Conservation (phyloP, 2,888 invertebrate genomes). For the Chaitophorus viminalis region DNA sequence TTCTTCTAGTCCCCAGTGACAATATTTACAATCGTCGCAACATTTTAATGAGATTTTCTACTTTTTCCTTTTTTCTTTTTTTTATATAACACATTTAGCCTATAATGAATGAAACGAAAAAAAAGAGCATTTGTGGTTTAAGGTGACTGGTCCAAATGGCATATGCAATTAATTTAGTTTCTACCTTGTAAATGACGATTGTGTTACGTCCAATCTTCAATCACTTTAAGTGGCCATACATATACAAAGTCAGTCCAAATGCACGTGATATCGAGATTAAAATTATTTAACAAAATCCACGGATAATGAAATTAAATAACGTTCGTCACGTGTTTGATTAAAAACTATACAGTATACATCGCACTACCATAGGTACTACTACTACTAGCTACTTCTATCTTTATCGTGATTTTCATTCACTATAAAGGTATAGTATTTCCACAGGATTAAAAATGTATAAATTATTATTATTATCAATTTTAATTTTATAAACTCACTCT, state of each 20-base stretch:
- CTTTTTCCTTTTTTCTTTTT: not conserved
- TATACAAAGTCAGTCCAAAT: not conserved
- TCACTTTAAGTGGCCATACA: not conserved
- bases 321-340: too few species aligned
- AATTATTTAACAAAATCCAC: too few species aligned
- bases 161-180: not conserved
- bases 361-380: too few species aligned
- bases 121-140: slow-evolving; percentile 7
- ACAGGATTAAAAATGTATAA: too few species aligned
- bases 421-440: too few species aligned
- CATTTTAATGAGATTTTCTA: slow-evolving; percentile 32
- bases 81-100: slow-evolving; percentile 9
- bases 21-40: not conserved
- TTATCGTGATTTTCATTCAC: too few species aligned
- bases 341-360: too few species aligned
- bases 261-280: too few species aligned
- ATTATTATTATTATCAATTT: too few species aligned
- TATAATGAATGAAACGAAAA: not conserved
- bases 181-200: not conserved
- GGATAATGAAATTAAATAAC: too few species aligned
- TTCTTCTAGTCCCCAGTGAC: slow-evolving; percentile 27
- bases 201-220: not conserved
- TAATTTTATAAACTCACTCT: too few species aligned
- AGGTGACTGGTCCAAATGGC: not conserved
- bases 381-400: too few species aligned